phyloP scores from a whole-genome alignment of 2,113 vertebrate genomes.

The Eidolon helvum region DNA sequence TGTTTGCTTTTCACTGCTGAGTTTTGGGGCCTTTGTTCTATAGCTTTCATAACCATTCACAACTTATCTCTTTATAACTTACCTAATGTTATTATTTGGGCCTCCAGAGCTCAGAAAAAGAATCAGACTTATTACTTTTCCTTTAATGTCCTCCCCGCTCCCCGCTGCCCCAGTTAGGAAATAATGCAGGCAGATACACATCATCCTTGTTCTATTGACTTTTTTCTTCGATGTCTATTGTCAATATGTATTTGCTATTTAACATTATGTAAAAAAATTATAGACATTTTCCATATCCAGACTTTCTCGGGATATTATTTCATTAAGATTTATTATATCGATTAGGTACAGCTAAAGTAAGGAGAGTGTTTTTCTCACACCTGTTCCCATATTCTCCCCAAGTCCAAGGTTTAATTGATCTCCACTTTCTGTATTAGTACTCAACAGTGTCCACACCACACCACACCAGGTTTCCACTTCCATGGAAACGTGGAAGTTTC shows the following conservation, averaged over 20 bases:
- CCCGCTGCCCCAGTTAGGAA: background rate
- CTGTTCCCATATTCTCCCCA: background rate
- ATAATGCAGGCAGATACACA: background rate
- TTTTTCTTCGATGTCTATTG: background rate
- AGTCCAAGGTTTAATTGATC: background rate
- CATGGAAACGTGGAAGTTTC: background rate
- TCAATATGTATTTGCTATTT: background rate
- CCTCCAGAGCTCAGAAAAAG: background rate
- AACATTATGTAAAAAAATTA: constrained; percentile 17
- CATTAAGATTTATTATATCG: background rate
- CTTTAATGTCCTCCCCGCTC: no score
- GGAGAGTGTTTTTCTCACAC: background rate
- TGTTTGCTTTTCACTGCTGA: background rate
- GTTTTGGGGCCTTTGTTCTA: background rate
- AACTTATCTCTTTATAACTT: background rate
- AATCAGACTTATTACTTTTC: background rate
- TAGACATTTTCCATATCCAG: background rate
- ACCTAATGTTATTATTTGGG: background rate
- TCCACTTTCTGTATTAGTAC: background rate
- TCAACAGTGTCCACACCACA: accelerated
- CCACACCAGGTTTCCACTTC: accelerated
- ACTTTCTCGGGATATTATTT: background rate
- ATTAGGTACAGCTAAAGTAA: background rate
- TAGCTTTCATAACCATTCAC: background rate
- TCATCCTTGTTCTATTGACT: background rate